phyloP scores from a whole-genome alignment of 2,888 invertebrate genomes.

The Amblyjoppa proteus region DNA sequence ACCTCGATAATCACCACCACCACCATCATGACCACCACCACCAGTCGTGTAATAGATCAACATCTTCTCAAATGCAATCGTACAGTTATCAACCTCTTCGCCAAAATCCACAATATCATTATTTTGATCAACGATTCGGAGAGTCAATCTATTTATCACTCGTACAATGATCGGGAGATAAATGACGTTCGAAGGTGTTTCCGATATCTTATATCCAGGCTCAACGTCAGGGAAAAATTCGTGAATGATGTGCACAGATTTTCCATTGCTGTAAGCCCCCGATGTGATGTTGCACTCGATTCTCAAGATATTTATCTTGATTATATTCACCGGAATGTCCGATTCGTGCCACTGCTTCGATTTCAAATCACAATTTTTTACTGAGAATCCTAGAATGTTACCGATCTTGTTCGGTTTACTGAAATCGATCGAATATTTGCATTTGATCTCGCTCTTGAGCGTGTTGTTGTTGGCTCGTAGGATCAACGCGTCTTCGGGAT shows the following conservation, averaged over 20 bases:
- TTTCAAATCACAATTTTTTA: neutral
- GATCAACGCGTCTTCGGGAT: neutral
- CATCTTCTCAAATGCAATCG: slow-evolving; percentile 64
- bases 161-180: slow-evolving; percentile 63
- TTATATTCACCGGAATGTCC: neutral
- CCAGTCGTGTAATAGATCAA: slow-evolving; percentile 46
- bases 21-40: slow-evolving; percentile 29
- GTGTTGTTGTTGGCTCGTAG: slow-evolving; percentile 22
- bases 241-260: neutral
- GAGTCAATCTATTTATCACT: slow-evolving; percentile 62
- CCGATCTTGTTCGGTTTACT: neutral
- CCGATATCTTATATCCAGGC: slow-evolving; percentile 79
- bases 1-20: slow-evolving; percentile 56
- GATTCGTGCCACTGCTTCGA: neutral
- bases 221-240: slow-evolving; percentile 33
- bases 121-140: slow-evolving; percentile 69
- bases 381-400: slow-evolving; percentile 11
- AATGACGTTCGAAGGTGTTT: slow-evolving; percentile 72
- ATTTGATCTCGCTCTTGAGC: slow-evolving; percentile 15
- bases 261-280: neutral
- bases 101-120: slow-evolving; percentile 66
- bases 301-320: neutral
- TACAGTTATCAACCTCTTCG: slow-evolving; percentile 67
- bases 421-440: slow-evolving; percentile 21
- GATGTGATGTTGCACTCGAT: neutral